Conservation (phyloP, 2,888 invertebrate species). For the Hyposoter dolosus region DNA sequence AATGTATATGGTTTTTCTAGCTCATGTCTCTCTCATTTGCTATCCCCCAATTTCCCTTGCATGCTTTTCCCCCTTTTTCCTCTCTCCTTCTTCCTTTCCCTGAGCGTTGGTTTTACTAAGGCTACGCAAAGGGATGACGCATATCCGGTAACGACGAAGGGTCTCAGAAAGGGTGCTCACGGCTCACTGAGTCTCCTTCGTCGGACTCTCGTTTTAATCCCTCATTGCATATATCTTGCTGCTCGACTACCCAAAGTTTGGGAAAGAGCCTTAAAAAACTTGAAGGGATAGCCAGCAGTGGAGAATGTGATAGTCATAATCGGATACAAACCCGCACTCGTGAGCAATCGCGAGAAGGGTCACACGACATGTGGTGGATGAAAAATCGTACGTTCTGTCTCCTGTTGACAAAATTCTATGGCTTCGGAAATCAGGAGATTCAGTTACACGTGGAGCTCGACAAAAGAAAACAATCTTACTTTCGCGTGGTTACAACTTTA, state of each 20-base stretch:
- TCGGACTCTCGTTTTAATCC: conserved; percentile 32
- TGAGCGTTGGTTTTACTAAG: conserved; percentile 44
- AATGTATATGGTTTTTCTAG: conserved; percentile 27
- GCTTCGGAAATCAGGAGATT: conserved; percentile 56
- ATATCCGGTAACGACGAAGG: conserved; percentile 60
- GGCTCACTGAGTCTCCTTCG: conserved; percentile 33
- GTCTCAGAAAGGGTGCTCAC: conserved; percentile 33
- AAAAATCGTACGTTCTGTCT: not conserved
- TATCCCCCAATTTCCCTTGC: not conserved
- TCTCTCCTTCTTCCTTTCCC: not conserved
- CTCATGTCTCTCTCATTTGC: conserved; percentile 23
- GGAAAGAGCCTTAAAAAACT: not conserved
- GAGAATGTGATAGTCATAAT: conserved; percentile 18
- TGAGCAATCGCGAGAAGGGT: conserved; percentile 7
- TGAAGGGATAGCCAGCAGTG: not conserved
- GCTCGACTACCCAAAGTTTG: not conserved
- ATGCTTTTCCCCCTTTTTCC: not conserved
- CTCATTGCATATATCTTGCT: not conserved
- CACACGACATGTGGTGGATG: not conserved
- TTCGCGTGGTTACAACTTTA: conserved; percentile 11
- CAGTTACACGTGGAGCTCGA: conserved; percentile 28
- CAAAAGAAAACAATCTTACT: conserved; percentile 15
- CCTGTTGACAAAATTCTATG: conserved; percentile 40
- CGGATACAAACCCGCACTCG: conserved; percentile 11
- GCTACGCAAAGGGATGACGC: conserved; percentile 64